phyloP scores from a whole-genome alignment of 2,797 vertebrate species.

The Epinephelus malabaricus region DNA sequence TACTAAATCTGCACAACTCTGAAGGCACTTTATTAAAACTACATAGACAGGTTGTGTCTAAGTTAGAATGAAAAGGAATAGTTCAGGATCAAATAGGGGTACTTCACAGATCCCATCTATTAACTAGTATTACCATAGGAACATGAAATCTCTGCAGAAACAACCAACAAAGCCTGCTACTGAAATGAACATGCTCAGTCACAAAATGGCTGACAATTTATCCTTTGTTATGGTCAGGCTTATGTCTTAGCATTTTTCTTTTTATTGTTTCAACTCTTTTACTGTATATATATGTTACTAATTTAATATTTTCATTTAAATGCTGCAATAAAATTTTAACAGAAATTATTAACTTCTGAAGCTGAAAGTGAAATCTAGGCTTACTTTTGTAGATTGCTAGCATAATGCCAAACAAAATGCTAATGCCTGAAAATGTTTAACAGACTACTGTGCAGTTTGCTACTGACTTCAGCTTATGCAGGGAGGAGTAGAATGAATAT shows the following conservation, averaged over 20 bases:
- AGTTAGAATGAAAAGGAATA: conserved; percentile 45
- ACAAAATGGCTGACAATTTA: conserved; percentile 38
- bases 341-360: conserved; percentile 55
- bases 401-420: conserved; percentile 59
- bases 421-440: conserved; percentile 56
- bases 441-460: conserved; percentile 40
- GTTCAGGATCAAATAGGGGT: conserved; percentile 58
- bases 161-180: conserved; percentile 39
- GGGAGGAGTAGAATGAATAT: conserved; percentile 12
- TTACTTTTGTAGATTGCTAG: conserved; percentile 54
- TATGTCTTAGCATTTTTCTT: conserved; percentile 44
- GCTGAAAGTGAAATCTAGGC: conserved; percentile 57
- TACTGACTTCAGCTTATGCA: conserved; percentile 43
- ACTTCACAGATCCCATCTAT: conserved; percentile 33
- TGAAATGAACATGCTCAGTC: conserved; percentile 51
- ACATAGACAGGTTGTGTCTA: conserved; percentile 67
- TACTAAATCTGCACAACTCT: conserved; percentile 86
- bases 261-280: conserved; percentile 43
- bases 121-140: conserved; percentile 33
- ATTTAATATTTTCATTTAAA: conserved; percentile 67
- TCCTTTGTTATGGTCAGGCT: conserved; percentile 35
- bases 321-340: conserved; percentile 64
- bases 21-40: conserved; percentile 88
- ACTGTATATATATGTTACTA: conserved; percentile 66
- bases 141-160: conserved; percentile 39